Evolutionary conservation across 1,140 invertebrate genomes (phyloP).

Genomic region (Cydia splendana): DNA sequence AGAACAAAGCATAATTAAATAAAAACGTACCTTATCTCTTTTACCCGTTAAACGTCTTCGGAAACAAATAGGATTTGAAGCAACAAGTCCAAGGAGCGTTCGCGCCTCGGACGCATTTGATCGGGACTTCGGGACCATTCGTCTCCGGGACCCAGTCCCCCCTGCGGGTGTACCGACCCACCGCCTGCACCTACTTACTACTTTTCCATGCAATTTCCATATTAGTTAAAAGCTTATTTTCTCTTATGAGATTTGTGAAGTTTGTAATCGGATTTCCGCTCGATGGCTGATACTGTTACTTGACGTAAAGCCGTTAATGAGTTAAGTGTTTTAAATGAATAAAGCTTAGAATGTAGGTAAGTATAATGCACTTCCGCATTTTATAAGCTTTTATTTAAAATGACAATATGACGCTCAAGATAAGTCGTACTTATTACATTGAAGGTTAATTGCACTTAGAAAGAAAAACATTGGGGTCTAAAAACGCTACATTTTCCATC

Average conservation of each 20-base stretch:
- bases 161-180: slow-evolving; percentile 29
- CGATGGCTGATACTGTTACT: slow-evolving; percentile 3
- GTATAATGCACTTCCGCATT: neutral
- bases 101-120: slow-evolving; percentile 50
- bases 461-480: no score
- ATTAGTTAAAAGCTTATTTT: slow-evolving; percentile 36
- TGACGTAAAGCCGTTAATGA: neutral
- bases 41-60: slow-evolving; percentile 29
- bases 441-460: no score
- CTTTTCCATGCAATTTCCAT: slow-evolving; percentile 37
- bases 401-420: neutral
- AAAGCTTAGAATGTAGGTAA: neutral
- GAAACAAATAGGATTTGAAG: slow-evolving; percentile 45
- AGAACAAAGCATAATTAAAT: slow-evolving; percentile 23
- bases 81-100: slow-evolving; percentile 63
- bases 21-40: slow-evolving; percentile 10
- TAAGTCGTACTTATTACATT: no score
- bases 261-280: slow-evolving; percentile 31
- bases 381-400: neutral
- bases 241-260: slow-evolving; percentile 33
- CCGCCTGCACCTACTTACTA: slow-evolving; percentile 35
- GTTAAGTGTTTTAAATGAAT: neutral
- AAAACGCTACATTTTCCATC: no score
- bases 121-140: slow-evolving; percentile 57
- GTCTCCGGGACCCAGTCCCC: slow-evolving; percentile 50